Evolutionary conservation across 2,888 invertebrate genomes (phyloP), one percentile per base, ranked within the genome.

Genomic region (Acrobeloides nanus): DNA sequence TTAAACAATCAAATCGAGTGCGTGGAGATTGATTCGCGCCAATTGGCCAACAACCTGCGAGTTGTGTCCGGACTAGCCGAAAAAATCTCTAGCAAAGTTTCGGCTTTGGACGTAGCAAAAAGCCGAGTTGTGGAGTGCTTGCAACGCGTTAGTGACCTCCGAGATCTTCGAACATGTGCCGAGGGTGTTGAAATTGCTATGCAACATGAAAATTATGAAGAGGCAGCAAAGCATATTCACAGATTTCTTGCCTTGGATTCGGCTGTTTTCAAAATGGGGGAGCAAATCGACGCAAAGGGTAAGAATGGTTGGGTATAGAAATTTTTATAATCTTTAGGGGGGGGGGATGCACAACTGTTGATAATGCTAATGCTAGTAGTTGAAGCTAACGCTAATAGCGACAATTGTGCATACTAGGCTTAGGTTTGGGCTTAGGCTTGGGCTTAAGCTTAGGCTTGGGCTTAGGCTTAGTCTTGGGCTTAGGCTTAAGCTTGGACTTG

Each of bases 111-210:
- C 77, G 78, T 86, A 46, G 90, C 92, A 0, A 84, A 89, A 84
- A 86, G 84, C 58, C 82, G 89, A 48, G 93, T 95, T 0, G 87
- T 87, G 3, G 89, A 89, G 66, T 92, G 90, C 70, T 88, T 95
- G 75, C 84, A 86, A 62, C 80, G 93, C 48, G 92, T 95, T 0
- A 87, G 90, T 67, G 69, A 71, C 44, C 61, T 71, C 48, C 49
- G 61, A 21, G 71, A 71, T 53, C 49, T 71, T 18, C 57, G 66
- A 24, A 56, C 53, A 6, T 97, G 95, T 75, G 89, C 90, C 39
- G 88, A 92, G 74, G 95, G 93, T n/a, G 95, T 97, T 0, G 86
- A 89, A 58, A 83, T 86, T 40, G 92, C 97, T 1, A 83, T 99
- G 45, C 82, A 83, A 57, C 86, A 87, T 62, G 90, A 93, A 76